phyloP scores from a whole-genome alignment of 2,113 vertebrate species.

The Etia nguti region DNA sequence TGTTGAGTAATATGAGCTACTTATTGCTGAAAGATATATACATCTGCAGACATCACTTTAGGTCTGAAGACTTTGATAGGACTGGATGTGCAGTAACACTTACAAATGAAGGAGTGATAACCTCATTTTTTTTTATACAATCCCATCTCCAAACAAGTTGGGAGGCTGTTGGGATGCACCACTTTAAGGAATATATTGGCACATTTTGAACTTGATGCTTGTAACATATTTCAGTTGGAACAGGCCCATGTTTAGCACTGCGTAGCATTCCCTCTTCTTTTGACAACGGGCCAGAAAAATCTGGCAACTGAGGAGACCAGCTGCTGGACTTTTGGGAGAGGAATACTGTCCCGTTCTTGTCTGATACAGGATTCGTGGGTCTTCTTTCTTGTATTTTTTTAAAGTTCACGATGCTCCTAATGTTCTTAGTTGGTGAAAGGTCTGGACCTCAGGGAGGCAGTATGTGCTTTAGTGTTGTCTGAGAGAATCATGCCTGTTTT shows the following conservation, averaged over 20 bases:
- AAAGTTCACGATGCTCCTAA: too few species aligned
- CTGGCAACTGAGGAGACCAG: neutral
- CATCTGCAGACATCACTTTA: neutral
- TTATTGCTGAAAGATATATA: neutral
- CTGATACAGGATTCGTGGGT: neutral
- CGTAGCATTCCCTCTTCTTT: neutral
- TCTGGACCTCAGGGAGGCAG: neutral
- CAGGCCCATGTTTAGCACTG: neutral
- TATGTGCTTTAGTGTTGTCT: neutral
- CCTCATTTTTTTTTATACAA: neutral
- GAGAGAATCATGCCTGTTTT: rapidly evolving
- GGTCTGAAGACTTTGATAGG: neutral
- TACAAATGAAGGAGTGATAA: neutral
- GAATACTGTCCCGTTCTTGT: neutral
- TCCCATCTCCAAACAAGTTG: rapidly evolving
- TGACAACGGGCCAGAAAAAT: neutral
- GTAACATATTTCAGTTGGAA: neutral
- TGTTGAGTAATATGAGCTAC: neutral
- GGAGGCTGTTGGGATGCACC: neutral
- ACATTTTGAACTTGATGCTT: neutral
- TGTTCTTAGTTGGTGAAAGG: neutral
- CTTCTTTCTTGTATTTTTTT: neutral
- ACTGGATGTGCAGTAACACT: neutral
- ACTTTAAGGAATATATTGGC: neutral
- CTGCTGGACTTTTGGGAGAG: neutral